These are phyloP conservation scores for Corydoras maculifer DNA, from an alignment of 2,113 vertebrate species.

Conservation along the genomic window DNA sequence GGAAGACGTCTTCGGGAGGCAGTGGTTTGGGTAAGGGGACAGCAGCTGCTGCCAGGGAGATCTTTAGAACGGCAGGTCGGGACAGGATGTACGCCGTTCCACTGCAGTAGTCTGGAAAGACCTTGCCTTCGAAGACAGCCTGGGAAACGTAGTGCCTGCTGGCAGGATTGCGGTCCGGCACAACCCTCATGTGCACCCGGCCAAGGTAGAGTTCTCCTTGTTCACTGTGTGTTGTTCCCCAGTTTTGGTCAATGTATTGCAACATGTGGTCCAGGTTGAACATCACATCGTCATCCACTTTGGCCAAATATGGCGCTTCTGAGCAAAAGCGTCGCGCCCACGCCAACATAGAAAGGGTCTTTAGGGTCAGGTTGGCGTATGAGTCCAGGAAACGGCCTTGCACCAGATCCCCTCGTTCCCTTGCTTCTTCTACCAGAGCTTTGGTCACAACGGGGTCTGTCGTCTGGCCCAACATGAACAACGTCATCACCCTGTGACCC, in stretches of 20 bases:
- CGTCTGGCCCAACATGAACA: constrained; percentile 73
- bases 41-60: constrained; percentile 62
- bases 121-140: constrained; percentile 56
- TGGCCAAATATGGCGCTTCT: constrained; percentile 71
- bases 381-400: constrained; percentile 76
- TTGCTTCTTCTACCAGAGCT: constrained; percentile 64
- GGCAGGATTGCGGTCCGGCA: constrained; percentile 58
- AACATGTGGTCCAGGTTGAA: constrained; percentile 66
- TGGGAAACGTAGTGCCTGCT: constrained; percentile 67
- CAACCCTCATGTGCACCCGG: constrained; percentile 70
- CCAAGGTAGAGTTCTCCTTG: constrained; percentile 74
- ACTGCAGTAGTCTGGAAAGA: constrained; percentile 82
- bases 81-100: constrained; percentile 80
- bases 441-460: constrained; percentile 51
- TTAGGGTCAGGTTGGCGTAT: constrained; percentile 82
- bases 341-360: constrained; percentile 72
- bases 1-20: constrained; percentile 77
- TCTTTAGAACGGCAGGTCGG: constrained; percentile 62
- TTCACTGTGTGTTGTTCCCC: constrained; percentile 42
- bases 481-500: constrained; percentile 65
- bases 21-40: constrained; percentile 52
- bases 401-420: constrained; percentile 67
- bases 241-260: constrained; percentile 59
- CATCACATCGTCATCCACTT: constrained; percentile 85
- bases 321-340: constrained; percentile 73